A percentile compares a stretch with the other conserved stretches of the same genome.
These are phyloP conservation scores for Ormyrus pomaceus DNA, from an alignment of 2,888 invertebrate species.

Conservation along the genomic window DNA sequence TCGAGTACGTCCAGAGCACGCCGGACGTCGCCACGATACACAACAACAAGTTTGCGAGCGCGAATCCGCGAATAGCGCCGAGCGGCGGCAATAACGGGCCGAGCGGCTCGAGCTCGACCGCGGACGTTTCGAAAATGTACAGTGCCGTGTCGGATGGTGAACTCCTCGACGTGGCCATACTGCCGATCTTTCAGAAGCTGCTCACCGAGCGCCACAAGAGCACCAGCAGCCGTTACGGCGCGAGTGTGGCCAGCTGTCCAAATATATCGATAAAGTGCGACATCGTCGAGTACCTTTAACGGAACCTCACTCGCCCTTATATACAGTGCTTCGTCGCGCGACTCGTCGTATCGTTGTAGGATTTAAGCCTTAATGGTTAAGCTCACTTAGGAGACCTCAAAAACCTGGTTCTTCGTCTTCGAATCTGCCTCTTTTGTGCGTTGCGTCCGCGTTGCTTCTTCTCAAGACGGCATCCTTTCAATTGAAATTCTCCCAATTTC, in stretches of 20 bases:
- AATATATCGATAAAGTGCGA: constrained; percentile 97
- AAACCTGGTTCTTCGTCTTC: constrained; percentile 19
- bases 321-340: constrained; percentile 25
- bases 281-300: constrained; percentile 94
- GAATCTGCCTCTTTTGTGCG: neutral
- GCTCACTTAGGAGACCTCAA: constrained; percentile 18
- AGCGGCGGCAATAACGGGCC: constrained; percentile 58
- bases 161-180: constrained; percentile 88
- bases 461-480: neutral
- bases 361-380: constrained; percentile 36
- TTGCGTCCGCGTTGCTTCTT: neutral
- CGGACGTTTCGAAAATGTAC: constrained; percentile 78
- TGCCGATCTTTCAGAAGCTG: constrained; percentile 95
- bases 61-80: constrained; percentile 73
- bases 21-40: constrained; percentile 79
- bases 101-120: constrained; percentile 65
- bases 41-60: constrained; percentile 78
- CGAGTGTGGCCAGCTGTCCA: constrained; percentile 91
- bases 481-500: no score
- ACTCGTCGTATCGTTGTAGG: constrained; percentile 14
- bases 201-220: constrained; percentile 87
- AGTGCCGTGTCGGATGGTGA: constrained; percentile 91
- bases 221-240: constrained; percentile 82
- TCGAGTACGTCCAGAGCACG: constrained; percentile 80
- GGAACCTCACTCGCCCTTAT: neutral